Base-by-base conservation (phyloP, 2,797 vertebrate species). In the Sus cebifrons region DNA sequence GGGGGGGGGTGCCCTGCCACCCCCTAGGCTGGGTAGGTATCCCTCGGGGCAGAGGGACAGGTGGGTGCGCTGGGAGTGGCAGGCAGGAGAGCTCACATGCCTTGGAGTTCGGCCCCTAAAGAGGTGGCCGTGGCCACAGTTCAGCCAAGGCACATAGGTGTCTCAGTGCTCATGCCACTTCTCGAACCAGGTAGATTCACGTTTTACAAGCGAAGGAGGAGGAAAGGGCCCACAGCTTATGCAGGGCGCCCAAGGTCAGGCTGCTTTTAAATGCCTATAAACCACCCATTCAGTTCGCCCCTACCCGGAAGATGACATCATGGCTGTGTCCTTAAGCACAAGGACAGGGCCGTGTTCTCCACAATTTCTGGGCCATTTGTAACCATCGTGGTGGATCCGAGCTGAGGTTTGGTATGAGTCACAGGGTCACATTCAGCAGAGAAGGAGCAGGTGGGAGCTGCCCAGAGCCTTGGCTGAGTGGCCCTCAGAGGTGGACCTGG, bases 301-400 rank as follows among this genome's bases (percentile, higher is more conserved):
- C 9, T 36, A 11, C 65, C 9, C 9, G 2, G 73, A 67, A 49
- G 56, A 54, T 94, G 92, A 96, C 49, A 27, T 95, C 96, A 93
- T 36, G 8, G n/a, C 49, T 11, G 36, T 17, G 20, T 84, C 91
- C 95, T 92, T 60, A 68, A 93, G 74, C 54, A 17, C 92, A 70
- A 82, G 89, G 89, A 84, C 7, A 0, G 29, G n/a, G n/a, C 44
- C 4, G 0, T 32, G 17, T 84, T 92, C 62, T 8, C 27, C n/a
- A 58, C 67, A 3, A 5, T 3, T 56, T 44, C 77, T 49, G 75
- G 88, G 70, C 79, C 6, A 6, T 71, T 73, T 74, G 36, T 60
- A 52, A 83, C 27, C 36, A 27, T 40, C 23, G 25, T 15, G 60
- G 75, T 40, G 87, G 36, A 13, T 36, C 27, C 3, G 75, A 79